Evolutionary conservation across 2,888 invertebrate genomes (phyloP).

Genomic region (Unio pictorum): DNA sequence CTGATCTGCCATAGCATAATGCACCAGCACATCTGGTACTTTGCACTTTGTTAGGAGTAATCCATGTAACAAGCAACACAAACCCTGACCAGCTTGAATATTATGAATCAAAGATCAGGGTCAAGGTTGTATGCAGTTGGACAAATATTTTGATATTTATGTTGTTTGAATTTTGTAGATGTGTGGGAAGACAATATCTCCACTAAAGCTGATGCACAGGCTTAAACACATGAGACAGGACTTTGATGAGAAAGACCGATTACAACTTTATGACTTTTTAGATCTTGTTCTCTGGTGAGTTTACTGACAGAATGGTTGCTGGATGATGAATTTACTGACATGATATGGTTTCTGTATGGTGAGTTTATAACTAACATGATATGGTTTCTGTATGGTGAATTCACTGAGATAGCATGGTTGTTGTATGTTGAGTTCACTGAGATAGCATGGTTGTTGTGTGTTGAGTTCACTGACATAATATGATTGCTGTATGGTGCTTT

Average conservation of each 20-base stretch:
- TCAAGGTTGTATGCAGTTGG: no score
- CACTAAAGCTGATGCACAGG: slow-evolving; percentile 65
- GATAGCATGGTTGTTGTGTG: neutral
- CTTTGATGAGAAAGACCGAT: slow-evolving; percentile 60
- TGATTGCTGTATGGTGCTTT: neutral
- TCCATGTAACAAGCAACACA: no score
- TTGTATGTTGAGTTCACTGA: neutral
- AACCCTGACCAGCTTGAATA: no score
- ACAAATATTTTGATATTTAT: slow-evolving; percentile 3
- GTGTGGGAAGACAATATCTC: slow-evolving; percentile 65
- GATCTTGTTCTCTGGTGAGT: slow-evolving; percentile 66
- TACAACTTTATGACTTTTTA: slow-evolving; percentile 68
- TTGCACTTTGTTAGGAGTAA: no score
- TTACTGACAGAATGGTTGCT: neutral
- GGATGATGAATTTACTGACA: neutral
- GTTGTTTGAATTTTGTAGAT: slow-evolving; percentile 44
- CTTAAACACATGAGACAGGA: slow-evolving; percentile 63
- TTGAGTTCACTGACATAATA: neutral
- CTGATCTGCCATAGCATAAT: no score
- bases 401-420: neutral
- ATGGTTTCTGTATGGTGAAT: neutral
- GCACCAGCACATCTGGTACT: no score
- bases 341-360: neutral
- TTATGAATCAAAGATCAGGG: no score
- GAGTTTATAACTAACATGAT: no score